phyloP scores from a whole-genome alignment of 92 coral and sea anemone species.

The Siderastrea radians region DNA sequence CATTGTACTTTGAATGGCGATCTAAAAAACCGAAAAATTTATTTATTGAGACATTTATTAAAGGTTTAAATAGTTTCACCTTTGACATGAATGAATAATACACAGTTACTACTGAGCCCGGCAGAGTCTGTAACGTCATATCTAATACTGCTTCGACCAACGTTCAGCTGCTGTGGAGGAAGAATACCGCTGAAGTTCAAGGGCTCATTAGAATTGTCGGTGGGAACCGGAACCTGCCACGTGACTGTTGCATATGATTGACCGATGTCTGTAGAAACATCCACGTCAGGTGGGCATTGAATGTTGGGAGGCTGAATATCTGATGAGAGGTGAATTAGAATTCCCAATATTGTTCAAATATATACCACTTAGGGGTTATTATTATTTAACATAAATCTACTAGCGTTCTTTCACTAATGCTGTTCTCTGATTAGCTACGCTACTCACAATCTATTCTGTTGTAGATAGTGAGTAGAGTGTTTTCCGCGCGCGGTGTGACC shows the following conservation, averaged over 20 bases:
- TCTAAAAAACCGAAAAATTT: no score
- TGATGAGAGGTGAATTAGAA: constrained; percentile 4
- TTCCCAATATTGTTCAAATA: no score
- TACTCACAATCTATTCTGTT: no score
- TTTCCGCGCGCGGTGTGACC: no score
- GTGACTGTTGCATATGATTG: constrained; percentile 53
- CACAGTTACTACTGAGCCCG: constrained; percentile 47
- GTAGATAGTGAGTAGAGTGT: no score
- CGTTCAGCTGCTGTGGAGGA: constrained; percentile 49
- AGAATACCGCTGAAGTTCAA: constrained; percentile 27
- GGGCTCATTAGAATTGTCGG: constrained; percentile 72
- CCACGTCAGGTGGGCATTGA: constrained; percentile 53
- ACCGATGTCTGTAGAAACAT: constrained; percentile 46
- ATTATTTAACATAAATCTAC: no score
- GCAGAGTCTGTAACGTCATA: constrained; percentile 65
- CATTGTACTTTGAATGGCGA: no score
- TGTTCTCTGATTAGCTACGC: no score
- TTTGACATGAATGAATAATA: constrained; percentile 47
- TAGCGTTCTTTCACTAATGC: no score
- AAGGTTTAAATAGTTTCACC: constrained; percentile 13
- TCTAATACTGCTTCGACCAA: constrained; percentile 44
- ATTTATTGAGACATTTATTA: no score
- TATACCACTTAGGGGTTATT: no score
- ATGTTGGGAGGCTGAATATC: constrained; percentile 62
- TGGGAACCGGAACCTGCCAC: constrained; percentile 65